These are phyloP conservation scores for Xestoiulus laeticollis DNA, from an alignment of 2,888 invertebrate genomes.

Conservation along the genomic window DNA sequence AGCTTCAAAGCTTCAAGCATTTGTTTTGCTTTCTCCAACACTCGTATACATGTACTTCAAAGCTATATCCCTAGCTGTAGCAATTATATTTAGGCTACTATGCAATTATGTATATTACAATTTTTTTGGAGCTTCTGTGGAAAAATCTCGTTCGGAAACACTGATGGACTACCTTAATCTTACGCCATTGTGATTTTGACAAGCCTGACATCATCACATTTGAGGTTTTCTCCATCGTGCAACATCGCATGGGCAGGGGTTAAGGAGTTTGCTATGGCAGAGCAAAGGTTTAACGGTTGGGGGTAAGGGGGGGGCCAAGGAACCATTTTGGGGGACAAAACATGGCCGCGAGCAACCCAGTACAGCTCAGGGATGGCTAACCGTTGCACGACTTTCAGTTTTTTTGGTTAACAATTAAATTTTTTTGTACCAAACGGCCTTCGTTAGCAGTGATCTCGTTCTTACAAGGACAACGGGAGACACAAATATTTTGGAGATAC, in stretches of 20 bases:
- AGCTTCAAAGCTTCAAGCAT: too few relatives aligned
- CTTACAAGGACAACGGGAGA: constrained; percentile 39
- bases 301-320: not conserved
- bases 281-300: not conserved
- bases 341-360: not conserved
- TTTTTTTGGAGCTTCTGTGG: too few relatives aligned
- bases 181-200: not conserved
- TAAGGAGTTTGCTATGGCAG: not conserved
- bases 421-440: constrained; percentile 39
- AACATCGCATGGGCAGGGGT: not conserved
- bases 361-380: constrained; percentile 15
- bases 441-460: constrained; percentile 43
- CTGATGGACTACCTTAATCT: not conserved
- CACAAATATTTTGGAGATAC: constrained; percentile 40
- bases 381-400: constrained; percentile 21
- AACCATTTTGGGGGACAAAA: constrained; percentile 30
- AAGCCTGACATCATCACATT: not conserved
- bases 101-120: too few relatives aligned
- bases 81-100: too few relatives aligned
- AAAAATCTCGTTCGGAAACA: not conserved
- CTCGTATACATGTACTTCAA: too few relatives aligned
- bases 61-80: too few relatives aligned
- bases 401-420: constrained; percentile 1
- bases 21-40: too few relatives aligned
- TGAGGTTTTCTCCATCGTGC: not conserved